Percentiles rank a stretch among this genome's conserved stretches.
Conservation (phyloP, 2,113 vertebrate genomes). For the Dicerorhinus sumatrensis region DNA sequence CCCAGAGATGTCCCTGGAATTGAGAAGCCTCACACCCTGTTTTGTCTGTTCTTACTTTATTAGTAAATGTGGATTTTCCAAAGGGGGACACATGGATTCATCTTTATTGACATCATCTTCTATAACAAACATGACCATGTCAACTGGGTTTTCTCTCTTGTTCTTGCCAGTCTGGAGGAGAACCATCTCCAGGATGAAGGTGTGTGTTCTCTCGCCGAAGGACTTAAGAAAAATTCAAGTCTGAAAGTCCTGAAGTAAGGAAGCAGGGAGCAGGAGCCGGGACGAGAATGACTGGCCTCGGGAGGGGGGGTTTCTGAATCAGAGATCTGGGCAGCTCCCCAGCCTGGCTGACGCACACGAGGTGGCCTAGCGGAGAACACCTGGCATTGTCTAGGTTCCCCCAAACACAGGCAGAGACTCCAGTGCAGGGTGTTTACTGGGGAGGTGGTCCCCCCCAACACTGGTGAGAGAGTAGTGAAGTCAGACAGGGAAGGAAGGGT, state of each 20-base stretch:
- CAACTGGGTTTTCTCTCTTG: neutral
- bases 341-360: fast-evolving
- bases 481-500: neutral
- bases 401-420: neutral
- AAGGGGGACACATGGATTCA: neutral
- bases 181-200: slow-evolving; percentile 80
- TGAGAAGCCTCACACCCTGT: neutral
- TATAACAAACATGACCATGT: neutral
- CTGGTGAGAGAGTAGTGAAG: too few relatives aligned
- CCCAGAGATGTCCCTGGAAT: neutral
- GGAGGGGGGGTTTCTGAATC: neutral
- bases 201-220: slow-evolving; percentile 70
- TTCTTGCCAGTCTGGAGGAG: slow-evolving; percentile 80
- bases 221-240: slow-evolving; percentile 79
- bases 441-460: neutral
- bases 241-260: slow-evolving; percentile 85
- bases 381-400: neutral
- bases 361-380: neutral
- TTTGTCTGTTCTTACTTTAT: neutral
- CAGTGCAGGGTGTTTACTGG: neutral
- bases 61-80: neutral
- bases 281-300: fast-evolving
- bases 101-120: neutral
- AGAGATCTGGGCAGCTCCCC: neutral
- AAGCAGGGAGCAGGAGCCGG: neutral